Evolutionary conservation across 2,888 invertebrate genomes (phyloP), one percentile per base, ranked within the genome.

Genomic region (Lochmaea crataegi): DNA sequence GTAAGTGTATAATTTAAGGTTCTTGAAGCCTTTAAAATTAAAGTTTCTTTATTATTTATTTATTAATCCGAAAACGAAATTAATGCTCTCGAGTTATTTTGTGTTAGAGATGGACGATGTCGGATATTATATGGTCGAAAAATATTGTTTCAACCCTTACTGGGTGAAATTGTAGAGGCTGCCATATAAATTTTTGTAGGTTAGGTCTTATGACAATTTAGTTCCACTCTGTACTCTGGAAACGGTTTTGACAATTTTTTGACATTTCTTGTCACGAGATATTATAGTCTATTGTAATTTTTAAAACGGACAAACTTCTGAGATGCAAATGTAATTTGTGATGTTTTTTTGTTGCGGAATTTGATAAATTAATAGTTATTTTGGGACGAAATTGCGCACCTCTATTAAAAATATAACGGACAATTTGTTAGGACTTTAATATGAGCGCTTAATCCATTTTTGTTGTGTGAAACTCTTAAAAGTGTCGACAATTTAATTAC

Each of bases 21-120:
- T 75, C 75, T 77, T 77, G 76, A 79, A 77, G 78, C 77, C 77
- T 78, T 76, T 77, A 77, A 72, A 76, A 76, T 76, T 77, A 77
- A 75, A 71, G 72, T 76, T 79, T 77, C 76, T 78, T 80, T 80
- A 78, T 81, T 80, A 80, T 80, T 80, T 80, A 80, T 80, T 80
- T 80, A 80, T 77, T 76, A 69, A 76, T 72, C 67, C 65, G 71
- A 58, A 69, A 64, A 72, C 64, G 64, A 70, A 74, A 58, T 42
- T 61, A 22, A 32, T 38, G 14, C 32, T 60, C 32, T 14, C 10
- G 4, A 60, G 14, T 11, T 9, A 32, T 38, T n/a, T 32, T 60
- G 0, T 7, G 14, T n/a, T 60, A 60, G 60, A 60, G 32, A 16
- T 60, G 7, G 60, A 26, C 16, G 18, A 16, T 6, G 14, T 16